Evolutionary conservation across 2,888 invertebrate genomes (phyloP).

Genomic region (Drosophila koepferae): DNA sequence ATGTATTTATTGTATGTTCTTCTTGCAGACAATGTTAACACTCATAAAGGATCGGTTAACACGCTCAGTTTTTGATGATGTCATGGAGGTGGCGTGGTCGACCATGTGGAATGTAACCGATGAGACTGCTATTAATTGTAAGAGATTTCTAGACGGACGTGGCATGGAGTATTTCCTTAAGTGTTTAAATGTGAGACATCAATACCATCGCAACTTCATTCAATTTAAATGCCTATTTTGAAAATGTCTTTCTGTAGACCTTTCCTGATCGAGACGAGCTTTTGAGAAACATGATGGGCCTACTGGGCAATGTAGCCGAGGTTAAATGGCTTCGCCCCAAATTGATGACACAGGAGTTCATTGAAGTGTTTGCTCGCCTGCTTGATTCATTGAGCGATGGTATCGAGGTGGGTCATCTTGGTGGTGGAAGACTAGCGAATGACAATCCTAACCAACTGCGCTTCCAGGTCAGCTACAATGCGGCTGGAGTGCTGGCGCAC

Average conservation of each 20-base stretch:
- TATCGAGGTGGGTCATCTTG: slow-evolving; percentile 90
- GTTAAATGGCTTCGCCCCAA: slow-evolving; percentile 92
- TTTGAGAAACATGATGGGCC: slow-evolving; percentile 98
- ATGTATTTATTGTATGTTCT: slow-evolving; percentile 40
- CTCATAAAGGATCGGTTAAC: slow-evolving; percentile 93
- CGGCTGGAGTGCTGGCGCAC: slow-evolving; percentile 97
- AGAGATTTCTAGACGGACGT: slow-evolving; percentile 93
- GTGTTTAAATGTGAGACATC: slow-evolving; percentile 91
- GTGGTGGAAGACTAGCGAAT: slow-evolving; percentile 59
- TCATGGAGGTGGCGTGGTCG: slow-evolving; percentile 98
- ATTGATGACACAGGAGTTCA: slow-evolving; percentile 94
- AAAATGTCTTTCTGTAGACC: slow-evolving; percentile 86
- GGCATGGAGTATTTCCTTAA: slow-evolving; percentile 96
- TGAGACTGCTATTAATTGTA: slow-evolving; percentile 97
- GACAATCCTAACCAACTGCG: slow-evolving; percentile 70
- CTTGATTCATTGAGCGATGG: slow-evolving; percentile 95
- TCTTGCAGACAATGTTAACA: slow-evolving; percentile 92
- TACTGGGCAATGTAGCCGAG: slow-evolving; percentile 98
- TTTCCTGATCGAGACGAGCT: slow-evolving; percentile 96
- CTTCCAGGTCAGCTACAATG: slow-evolving; percentile 94
- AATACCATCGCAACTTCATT: neutral
- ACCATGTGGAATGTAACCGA: slow-evolving; percentile 99
- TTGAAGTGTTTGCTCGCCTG: slow-evolving; percentile 94
- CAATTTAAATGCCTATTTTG: neutral
- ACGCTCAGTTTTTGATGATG: slow-evolving; percentile 94